Evolutionary conservation across 1,140 invertebrate genomes (phyloP).

Genomic region (Pseudomyrmex flavicornis): DNA sequence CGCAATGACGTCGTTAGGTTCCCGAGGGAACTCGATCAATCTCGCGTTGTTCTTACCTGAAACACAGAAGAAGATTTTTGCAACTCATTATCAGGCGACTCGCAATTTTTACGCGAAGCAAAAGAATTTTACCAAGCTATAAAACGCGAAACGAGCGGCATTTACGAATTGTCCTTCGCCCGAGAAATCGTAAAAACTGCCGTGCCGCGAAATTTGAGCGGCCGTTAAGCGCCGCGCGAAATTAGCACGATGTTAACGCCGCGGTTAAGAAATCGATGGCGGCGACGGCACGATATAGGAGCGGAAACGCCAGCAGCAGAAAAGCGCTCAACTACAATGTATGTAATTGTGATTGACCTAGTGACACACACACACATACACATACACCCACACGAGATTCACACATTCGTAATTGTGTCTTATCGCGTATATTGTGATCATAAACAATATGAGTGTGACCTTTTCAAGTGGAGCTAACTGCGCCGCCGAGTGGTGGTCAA

Average conservation of each 20-base stretch:
- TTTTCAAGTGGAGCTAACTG: slow-evolving; percentile 7
- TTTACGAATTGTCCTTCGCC: background rate
- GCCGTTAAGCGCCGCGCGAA: slow-evolving; percentile 35
- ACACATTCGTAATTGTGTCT: slow-evolving; percentile 30
- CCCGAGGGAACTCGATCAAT: background rate
- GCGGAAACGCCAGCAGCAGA: slow-evolving; percentile 35
- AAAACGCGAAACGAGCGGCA: background rate
- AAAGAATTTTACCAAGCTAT: background rate
- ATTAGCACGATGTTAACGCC: slow-evolving; percentile 41
- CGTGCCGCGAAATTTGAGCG: slow-evolving; percentile 25
- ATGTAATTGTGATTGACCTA: slow-evolving; percentile 18
- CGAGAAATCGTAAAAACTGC: background rate
- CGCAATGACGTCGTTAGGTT: background rate
- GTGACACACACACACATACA: slow-evolving; percentile 17
- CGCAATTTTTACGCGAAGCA: background rate
- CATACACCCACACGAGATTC: slow-evolving; percentile 2
- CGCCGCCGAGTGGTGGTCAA: background rate
- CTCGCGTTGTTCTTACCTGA: slow-evolving; percentile 64
- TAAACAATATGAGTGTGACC: background rate
- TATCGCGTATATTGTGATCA: background rate
- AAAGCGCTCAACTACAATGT: slow-evolving; percentile 48
- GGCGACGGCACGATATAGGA: slow-evolving; percentile 10
- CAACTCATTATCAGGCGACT: background rate
- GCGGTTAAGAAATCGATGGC: slow-evolving; percentile 54
- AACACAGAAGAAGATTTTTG: slow-evolving; percentile 54